Evolutionary conservation across 2,888 invertebrate genomes (phyloP).

Genomic region (Xanthorhoe designata): DNA sequence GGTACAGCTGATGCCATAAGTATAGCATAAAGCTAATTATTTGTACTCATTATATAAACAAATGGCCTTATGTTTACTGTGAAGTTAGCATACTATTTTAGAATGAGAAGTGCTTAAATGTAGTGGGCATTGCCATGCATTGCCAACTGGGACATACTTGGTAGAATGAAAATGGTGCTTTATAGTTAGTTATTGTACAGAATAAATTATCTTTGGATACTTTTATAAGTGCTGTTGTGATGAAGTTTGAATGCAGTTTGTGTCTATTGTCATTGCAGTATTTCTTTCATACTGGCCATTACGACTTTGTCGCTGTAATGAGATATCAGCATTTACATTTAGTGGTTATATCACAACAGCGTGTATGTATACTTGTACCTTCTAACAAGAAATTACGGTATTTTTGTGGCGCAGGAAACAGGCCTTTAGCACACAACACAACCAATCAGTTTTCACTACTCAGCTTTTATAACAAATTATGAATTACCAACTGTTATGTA

Average conservation of each 20-base stretch:
- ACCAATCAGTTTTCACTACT: neutral
- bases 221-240: conserved; percentile 73
- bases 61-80: conserved; percentile 65
- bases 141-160: conserved; percentile 63
- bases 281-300: conserved; percentile 27
- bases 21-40: conserved; percentile 41
- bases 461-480: neutral
- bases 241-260: conserved; percentile 45
- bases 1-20: conserved; percentile 42
- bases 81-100: conserved; percentile 53
- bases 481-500: neutral
- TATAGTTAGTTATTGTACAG: conserved; percentile 84
- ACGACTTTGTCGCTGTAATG: conserved; percentile 11
- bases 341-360: too few relatives aligned
- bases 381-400: neutral
- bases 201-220: conserved; percentile 81
- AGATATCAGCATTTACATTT: conserved; percentile 30
- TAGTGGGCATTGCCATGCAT: conserved; percentile 61
- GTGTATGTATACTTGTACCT: conserved; percentile 16
- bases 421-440: too few relatives aligned
- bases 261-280: conserved; percentile 15
- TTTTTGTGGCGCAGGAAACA: neutral
- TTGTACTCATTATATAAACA: conserved; percentile 50
- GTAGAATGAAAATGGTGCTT: conserved; percentile 83
- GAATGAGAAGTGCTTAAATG: conserved; percentile 40